These are phyloP conservation scores for Drosophila maculinotata DNA, from an alignment of 2,888 invertebrate species.

Conservation along the genomic window DNA sequence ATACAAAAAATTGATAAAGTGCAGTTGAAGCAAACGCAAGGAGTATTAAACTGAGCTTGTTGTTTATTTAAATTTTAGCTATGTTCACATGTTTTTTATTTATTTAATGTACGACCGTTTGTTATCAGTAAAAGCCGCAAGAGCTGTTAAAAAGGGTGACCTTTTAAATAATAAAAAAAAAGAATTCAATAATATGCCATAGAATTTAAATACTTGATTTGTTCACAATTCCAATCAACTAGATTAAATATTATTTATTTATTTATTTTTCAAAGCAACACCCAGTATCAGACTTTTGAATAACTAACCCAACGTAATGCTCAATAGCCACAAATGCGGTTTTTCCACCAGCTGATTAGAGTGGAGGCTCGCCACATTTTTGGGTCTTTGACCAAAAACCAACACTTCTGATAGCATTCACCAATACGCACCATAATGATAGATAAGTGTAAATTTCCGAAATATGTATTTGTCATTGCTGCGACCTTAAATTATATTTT, in stretches of 20 bases:
- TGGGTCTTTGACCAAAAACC: background rate
- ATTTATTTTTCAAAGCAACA: background rate
- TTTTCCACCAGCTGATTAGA: constrained; percentile 12
- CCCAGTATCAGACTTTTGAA: background rate
- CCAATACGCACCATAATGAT: background rate
- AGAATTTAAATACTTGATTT: too few relatives aligned
- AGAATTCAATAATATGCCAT: too few relatives aligned
- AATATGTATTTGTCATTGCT: constrained; percentile 41
- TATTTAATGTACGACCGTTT: background rate
- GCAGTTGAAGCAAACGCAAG: background rate
- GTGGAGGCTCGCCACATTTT: constrained; percentile 31
- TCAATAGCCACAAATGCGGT: background rate
- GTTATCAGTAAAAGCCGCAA: background rate
- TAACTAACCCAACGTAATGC: background rate
- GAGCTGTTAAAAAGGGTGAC: background rate
- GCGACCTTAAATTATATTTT: constrained; percentile 41
- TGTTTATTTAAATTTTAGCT: background rate
- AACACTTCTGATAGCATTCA: background rate
- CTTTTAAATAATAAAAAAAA: background rate
- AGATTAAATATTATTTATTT: background rate
- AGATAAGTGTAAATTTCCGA: constrained; percentile 2
- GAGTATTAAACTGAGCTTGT: background rate
- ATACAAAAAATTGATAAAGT: background rate
- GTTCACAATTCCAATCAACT: too few relatives aligned
- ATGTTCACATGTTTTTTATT: background rate